phyloP scores from a whole-genome alignment of 2,797 vertebrate species.

The Ispidina picta region DNA sequence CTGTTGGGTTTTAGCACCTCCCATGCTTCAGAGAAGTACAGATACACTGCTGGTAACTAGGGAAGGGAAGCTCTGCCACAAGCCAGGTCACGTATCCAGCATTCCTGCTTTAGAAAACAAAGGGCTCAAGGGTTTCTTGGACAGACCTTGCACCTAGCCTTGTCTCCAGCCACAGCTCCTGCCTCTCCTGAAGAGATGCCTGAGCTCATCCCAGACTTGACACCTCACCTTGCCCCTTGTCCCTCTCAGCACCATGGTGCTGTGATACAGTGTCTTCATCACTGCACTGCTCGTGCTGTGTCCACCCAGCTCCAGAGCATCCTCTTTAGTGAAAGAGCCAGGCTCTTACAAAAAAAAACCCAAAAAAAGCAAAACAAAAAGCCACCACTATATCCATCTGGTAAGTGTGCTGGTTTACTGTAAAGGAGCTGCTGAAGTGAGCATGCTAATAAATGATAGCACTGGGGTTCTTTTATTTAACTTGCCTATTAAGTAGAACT shows the following conservation, averaged over 20 bases:
- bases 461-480: background rate
- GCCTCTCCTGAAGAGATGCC: background rate
- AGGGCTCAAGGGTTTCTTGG: background rate
- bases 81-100: background rate
- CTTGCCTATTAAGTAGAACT: background rate
- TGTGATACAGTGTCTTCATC: background rate
- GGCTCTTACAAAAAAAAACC: background rate
- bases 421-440: background rate
- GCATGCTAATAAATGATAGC: background rate
- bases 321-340: background rate
- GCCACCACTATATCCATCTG: fast-evolving
- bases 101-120: background rate
- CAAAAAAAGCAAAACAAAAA: background rate
- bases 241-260: background rate
- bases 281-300: fast-evolving
- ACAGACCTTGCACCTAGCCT: background rate
- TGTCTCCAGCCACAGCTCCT: background rate
- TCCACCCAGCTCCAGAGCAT: background rate
- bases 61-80: background rate
- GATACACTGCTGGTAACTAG: background rate
- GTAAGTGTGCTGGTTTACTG: background rate
- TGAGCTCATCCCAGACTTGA: background rate
- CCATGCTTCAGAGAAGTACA: background rate
- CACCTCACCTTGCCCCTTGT: background rate
- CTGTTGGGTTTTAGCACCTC: background rate